Base-by-base conservation (phyloP, 2,888 invertebrate species). In the Cataglyphis albicans region DNA sequence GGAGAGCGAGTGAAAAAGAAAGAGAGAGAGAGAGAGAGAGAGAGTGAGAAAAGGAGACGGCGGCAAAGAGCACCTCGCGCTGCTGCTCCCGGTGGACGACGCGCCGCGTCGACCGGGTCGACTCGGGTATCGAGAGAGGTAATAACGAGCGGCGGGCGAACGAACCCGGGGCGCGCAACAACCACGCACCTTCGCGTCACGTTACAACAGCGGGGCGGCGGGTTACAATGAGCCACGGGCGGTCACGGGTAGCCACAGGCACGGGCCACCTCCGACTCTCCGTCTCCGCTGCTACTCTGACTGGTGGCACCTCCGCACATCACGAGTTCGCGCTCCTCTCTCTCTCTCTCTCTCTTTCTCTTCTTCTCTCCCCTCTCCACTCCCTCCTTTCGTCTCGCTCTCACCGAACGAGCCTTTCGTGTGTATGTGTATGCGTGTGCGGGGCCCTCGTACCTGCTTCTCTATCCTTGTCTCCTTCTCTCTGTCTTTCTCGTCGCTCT, bases 171-270 rank as follows among this genome's bases (percentile, higher is more conserved):
- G 35, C 74, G 15, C 73, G 70, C 59, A 29, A 73, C 32, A 32
- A 86, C 81, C 83, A 85, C 91, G 87, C 91, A 91, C 91, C 90
- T 91, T 88, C 70, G 21, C 91, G 91, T 91, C 89, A 88, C 90
- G 90, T 90, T 90, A 89, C 90, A 85, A 86, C 87, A 87, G 38
- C 38, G 21, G 21, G 55, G 15, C 75, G 59, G 68, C 68, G 70
- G 70, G 78, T 48, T 89, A 91, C 91, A 90, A 90, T 41, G 87
- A 87, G 90, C 86, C 87, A 88, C 89, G 83, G 83, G 85, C 87
- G 88, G 89, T 85, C 87, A 87, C 90, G 83, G 82, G 84, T 84
- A 85, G 84, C 89, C 85, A 89, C 85, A 85, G 84, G 80, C 89
- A 85, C 86, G 81, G 86, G 88, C 84, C 87, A 86, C 89, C 87